Conservation (phyloP, 2,797 vertebrate species). For the Hydrolagus colliei region DNA sequence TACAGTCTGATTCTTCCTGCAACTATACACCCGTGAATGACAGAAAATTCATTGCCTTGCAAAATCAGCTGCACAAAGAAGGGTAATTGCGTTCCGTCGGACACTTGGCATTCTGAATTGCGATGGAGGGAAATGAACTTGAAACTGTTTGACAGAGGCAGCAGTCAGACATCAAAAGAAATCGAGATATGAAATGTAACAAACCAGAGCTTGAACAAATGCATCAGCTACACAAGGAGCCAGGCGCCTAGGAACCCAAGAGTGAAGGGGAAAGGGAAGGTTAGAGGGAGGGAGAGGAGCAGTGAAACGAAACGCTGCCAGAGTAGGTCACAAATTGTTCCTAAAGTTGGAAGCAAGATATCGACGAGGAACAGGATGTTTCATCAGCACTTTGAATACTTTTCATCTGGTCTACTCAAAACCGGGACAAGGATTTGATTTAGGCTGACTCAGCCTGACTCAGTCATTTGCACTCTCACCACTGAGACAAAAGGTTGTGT, state of each 20-base stretch:
- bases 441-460: neutral
- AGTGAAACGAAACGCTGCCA: neutral
- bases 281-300: slow-evolving; percentile 42
- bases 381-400: neutral
- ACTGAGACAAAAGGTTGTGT: too few species aligned
- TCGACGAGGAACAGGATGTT: neutral
- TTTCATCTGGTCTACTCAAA: neutral
- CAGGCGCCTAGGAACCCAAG: slow-evolving; percentile 35
- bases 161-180: neutral
- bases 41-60: neutral
- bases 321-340: neutral
- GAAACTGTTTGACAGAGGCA: neutral
- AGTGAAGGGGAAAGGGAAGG: slow-evolving; percentile 43
- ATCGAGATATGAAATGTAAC: neutral
- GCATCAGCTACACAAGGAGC: neutral
- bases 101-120: neutral
- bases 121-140: neutral
- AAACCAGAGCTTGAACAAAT: neutral
- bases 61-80: neutral
- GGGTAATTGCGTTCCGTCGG: too few species aligned
- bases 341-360: neutral
- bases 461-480: neutral
- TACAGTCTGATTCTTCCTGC: neutral
- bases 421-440: neutral
- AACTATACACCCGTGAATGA: neutral